Evolutionary conservation across 2,888 invertebrate species (phyloP).

Genomic region (Idaea straminata): DNA sequence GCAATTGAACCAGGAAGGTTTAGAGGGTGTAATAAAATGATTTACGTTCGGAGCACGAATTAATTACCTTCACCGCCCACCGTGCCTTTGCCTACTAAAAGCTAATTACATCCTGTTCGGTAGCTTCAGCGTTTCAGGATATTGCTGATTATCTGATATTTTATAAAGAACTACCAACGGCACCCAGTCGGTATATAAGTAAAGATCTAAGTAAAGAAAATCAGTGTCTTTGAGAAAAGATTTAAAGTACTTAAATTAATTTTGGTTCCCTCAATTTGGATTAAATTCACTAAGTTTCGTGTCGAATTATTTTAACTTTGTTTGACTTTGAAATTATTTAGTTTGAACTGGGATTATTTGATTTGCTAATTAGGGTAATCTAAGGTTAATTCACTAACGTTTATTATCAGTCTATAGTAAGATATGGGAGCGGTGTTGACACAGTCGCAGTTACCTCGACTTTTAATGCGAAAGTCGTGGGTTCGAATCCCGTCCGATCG

Average conservation of each 20-base stretch:
- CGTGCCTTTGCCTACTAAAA: neutral
- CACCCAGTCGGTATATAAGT: too few species aligned
- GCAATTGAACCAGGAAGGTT: neutral
- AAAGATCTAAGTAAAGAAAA: too few species aligned
- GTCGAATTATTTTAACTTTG: neutral
- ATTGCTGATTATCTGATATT: neutral
- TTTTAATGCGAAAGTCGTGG: too few species aligned
- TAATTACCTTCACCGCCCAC: neutral
- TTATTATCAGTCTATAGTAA: neutral
- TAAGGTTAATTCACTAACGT: neutral
- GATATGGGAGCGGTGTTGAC: too few species aligned
- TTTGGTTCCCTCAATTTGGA: neutral
- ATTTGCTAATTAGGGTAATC: neutral
- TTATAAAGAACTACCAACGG: neutral
- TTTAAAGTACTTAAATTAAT: too few species aligned
- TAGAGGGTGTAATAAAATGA: neutral
- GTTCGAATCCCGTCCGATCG: too few species aligned
- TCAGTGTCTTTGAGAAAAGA: too few species aligned
- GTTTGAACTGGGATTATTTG: neutral
- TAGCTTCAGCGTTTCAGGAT: neutral
- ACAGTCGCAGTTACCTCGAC: too few species aligned
- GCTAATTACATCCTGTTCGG: neutral
- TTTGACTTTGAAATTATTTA: neutral
- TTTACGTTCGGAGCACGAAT: neutral
- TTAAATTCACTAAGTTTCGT: neutral